These are phyloP conservation scores for Erythrocebus patas DNA, from an alignment of 2,113 vertebrate species.

Conservation along the genomic window DNA sequence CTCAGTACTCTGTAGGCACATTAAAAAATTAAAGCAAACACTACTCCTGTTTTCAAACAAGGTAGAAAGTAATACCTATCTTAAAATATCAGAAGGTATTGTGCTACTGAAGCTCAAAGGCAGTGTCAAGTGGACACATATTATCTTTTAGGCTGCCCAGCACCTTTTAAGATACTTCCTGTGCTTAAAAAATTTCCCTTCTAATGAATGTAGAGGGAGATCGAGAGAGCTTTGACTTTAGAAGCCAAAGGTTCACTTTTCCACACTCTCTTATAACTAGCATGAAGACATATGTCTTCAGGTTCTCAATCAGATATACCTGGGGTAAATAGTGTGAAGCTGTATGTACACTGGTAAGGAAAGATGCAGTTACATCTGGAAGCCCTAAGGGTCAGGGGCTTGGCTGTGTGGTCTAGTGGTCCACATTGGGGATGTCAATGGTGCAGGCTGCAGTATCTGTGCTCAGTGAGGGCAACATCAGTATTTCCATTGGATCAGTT, in stretches of 20 bases:
- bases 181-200: background rate
- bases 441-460: no score
- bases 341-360: background rate
- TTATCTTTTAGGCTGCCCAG: background rate
- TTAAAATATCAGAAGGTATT: background rate
- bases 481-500: background rate
- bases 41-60: background rate
- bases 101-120: background rate
- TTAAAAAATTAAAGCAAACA: background rate
- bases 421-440: no score
- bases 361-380: background rate
- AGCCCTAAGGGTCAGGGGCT: background rate
- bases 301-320: background rate
- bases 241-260: background rate
- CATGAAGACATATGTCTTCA: background rate
- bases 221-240: background rate
- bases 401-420: background rate
- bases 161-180: background rate
- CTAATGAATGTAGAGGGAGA: background rate
- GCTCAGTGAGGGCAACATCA: background rate
- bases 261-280: background rate
- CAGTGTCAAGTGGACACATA: background rate
- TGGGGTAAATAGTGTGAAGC: background rate
- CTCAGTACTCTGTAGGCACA: background rate
- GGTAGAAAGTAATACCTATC: background rate